Conservation (phyloP, 2,888 invertebrate genomes). For the Pterostichus niger region DNA sequence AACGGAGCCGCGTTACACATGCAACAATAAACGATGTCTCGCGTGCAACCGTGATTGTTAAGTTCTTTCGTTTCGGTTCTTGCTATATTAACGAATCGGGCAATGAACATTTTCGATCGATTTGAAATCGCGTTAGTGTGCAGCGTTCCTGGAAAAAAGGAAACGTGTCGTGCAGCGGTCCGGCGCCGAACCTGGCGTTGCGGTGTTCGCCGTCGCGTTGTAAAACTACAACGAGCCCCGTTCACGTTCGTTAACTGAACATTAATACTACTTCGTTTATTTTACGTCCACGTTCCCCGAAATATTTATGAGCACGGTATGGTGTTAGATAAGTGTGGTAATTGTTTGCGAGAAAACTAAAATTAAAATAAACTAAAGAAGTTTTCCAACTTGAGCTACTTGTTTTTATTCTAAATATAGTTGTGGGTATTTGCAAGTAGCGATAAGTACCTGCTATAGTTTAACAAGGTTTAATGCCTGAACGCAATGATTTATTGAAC, state of each 20-base stretch:
- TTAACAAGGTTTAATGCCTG: slow-evolving; percentile 24
- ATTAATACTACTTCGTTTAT: slow-evolving; percentile 2
- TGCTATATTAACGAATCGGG: slow-evolving; percentile 65
- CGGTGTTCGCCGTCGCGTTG: background rate
- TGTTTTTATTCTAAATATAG: slow-evolving; percentile 50
- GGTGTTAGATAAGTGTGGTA: slow-evolving; percentile 57
- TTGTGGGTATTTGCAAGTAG: slow-evolving; percentile 11
- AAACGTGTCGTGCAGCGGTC: slow-evolving; percentile 63
- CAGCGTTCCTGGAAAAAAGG: slow-evolving; percentile 64
- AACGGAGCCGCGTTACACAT: slow-evolving; percentile 56
- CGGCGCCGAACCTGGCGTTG: slow-evolving; percentile 2
- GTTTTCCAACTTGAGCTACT: slow-evolving; percentile 42
- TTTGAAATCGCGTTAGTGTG: slow-evolving; percentile 52
- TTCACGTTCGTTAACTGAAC: slow-evolving; percentile 17
- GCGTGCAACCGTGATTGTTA: slow-evolving; percentile 64
- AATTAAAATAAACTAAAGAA: slow-evolving; percentile 57
- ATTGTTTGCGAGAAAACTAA: slow-evolving; percentile 64
- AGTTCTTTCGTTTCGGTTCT: slow-evolving; percentile 63
- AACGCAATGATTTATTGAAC: slow-evolving; percentile 41
- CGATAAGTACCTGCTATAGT: background rate
- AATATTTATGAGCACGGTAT: slow-evolving; percentile 63
- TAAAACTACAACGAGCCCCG: slow-evolving; percentile 8
- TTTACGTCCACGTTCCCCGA: slow-evolving; percentile 58
- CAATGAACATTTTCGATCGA: slow-evolving; percentile 64
- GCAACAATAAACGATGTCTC: slow-evolving; percentile 66